A percentile compares a stretch with the other conserved stretches of the same genome.
These are phyloP conservation scores for Aurelia sp. DNA, from an alignment of 30 jellyfish, hydroid and myxozoan species.

Conservation along the genomic window DNA sequence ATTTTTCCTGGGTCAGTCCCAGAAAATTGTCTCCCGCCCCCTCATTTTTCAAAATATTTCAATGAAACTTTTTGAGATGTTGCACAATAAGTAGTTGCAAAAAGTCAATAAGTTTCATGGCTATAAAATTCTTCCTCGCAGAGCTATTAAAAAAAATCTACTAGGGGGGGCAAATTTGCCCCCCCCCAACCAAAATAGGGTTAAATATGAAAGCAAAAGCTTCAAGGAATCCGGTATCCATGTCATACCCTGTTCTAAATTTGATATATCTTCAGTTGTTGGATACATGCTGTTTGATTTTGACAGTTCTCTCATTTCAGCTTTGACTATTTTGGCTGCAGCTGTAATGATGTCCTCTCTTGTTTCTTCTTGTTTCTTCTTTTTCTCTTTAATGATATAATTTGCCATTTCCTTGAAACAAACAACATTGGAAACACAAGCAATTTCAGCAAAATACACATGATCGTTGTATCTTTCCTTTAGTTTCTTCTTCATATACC, in stretches of 20 bases:
- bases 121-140: no score
- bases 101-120: no score
- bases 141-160: no score
- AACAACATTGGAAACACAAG: conserved; percentile 34
- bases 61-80: no score
- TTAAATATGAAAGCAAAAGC: no score
- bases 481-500: conserved; percentile 18
- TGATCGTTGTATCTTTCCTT: conserved; percentile 47
- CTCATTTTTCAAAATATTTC: no score
- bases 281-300: conserved; percentile 20
- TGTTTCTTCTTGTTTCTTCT: conserved; percentile 22
- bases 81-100: no score
- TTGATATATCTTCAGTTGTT: conserved; percentile 17
- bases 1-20: no score
- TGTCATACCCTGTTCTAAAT: conserved; percentile 1
- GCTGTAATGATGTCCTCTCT: conserved; percentile 34
- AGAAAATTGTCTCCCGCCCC: no score
- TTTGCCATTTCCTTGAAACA: conserved; percentile 74
- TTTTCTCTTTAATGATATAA: neutral
- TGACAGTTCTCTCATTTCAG: conserved; percentile 46
- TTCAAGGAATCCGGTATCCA: conserved; percentile 58
- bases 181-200: no score
- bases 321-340: conserved; percentile 58
- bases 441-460: conserved; percentile 31
- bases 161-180: no score